Base-by-base conservation (phyloP, 2,888 invertebrate species). In the Tolmerus cingulatus region DNA sequence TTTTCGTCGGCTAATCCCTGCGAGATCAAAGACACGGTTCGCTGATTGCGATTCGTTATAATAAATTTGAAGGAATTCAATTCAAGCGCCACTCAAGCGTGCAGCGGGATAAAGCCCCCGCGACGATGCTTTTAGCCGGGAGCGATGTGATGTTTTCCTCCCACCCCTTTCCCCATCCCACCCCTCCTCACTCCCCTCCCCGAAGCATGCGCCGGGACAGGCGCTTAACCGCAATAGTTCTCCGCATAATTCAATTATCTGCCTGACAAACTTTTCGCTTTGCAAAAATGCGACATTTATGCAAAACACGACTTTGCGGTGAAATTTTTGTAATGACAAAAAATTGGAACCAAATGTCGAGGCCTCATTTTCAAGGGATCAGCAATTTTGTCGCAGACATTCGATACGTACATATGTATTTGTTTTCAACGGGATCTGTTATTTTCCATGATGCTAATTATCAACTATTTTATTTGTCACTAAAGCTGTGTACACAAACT, bases 181-280 rank as follows among this genome's bases (percentile, higher is more conserved):
- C n/a, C 8, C 55, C 19, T 55, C 19, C 55, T n/a, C n/a, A 1
- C 3, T 19, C 57, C n/a, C 57, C 23, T 9, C 23, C 57, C n/a
- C 57, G 8, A 66, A 12, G 23, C 66, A 66, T 66, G 66, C 23
- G 4, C 66, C 66, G 23, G 12, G 19, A 27, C 66, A 66, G 23
- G 12, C 66, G 51, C 51, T 78, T 43, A 51, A 81, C 82, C 66
- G 82, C 57, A 82, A 82, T 82, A 66, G 82, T 82, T 82, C 37
- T 66, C 82, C 66, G 82, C 82, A 82, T 82, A 57, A 82, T 82
- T 82, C 82, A 82, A 57, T 82, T 82, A 57, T 82, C 57, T 82
- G 82, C 57, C 57, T 82, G 66, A 51, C 34, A 82, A 79, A 51
- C 14, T 66, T 82, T 82, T 57, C 57, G 9, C 8, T 78, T 23